A percentile compares a stretch with the other conserved stretches of the same genome.
Conservation (phyloP, 2,113 vertebrate genomes). For the Megaleporinus macrocephalus region DNA sequence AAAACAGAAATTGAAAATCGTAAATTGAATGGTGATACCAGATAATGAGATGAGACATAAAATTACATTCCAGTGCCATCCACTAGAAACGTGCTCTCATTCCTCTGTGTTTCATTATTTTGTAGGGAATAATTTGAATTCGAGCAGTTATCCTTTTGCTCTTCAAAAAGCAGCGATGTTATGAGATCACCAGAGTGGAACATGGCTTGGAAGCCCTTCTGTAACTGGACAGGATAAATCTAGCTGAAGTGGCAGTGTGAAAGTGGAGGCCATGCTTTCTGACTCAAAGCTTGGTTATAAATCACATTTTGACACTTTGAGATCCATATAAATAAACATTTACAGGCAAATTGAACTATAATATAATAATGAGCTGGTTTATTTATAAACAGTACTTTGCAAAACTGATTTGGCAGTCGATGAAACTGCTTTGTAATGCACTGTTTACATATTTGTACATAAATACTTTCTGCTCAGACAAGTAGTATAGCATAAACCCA, state of each 20-base stretch:
- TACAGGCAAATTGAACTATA: not conserved
- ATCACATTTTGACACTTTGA: not conserved
- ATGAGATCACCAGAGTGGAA: not conserved
- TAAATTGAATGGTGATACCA: constrained; percentile 32
- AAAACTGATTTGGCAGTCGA: not conserved
- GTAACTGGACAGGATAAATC: not conserved
- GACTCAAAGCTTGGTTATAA: not conserved
- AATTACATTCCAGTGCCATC: constrained; percentile 15
- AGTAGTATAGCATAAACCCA: too few species aligned
- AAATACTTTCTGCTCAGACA: too few species aligned
- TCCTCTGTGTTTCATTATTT: constrained; percentile 16
- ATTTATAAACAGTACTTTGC: not conserved
- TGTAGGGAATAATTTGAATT: constrained; percentile 8
- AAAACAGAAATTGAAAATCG: constrained; percentile 23
- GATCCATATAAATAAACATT: not conserved
- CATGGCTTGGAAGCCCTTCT: not conserved
- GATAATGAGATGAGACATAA: constrained; percentile 25
- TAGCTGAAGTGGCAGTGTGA: not conserved
- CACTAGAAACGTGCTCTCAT: not conserved
- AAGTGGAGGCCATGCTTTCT: not conserved
- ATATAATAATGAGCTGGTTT: not conserved
- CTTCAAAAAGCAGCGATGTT: constrained; percentile 1
- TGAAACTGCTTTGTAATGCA: not conserved
- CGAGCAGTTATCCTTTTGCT: constrained; percentile 9
- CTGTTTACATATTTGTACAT: too few species aligned